Percentiles rank a stretch among this genome's conserved stretches.
These are phyloP conservation scores for Tetramorium bicarinatum DNA, from an alignment of 2,888 invertebrate genomes.

Conservation along the genomic window DNA sequence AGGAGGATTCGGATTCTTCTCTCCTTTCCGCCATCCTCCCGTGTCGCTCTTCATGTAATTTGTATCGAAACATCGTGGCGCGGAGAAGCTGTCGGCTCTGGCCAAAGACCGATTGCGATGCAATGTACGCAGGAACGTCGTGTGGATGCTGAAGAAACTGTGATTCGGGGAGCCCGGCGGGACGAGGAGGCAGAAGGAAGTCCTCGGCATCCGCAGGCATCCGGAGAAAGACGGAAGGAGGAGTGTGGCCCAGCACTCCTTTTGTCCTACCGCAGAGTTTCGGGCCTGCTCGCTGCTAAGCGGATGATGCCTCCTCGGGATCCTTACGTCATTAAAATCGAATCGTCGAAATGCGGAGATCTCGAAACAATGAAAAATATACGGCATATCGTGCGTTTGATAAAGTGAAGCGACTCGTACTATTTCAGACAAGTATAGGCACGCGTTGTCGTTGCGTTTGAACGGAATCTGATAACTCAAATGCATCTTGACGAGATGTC, in stretches of 20 bases:
- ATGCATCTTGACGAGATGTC: too few species aligned
- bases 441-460: not conserved
- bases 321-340: conserved; percentile 11
- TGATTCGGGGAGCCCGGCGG: conserved; percentile 66
- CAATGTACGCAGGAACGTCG: conserved; percentile 67
- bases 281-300: not conserved
- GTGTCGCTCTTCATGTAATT: conserved; percentile 84
- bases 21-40: conserved; percentile 51
- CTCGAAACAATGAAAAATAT: not conserved
- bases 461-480: not conserved
- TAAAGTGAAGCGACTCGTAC: not conserved
- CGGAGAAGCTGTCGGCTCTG: conserved; percentile 80
- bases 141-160: conserved; percentile 68
- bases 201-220: conserved; percentile 65
- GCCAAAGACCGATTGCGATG: conserved; percentile 81
- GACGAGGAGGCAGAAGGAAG: conserved; percentile 66
- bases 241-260: conserved; percentile 48
- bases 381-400: not conserved
- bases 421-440: not conserved
- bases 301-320: not conserved
- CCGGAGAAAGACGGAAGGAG: conserved; percentile 68
- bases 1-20: conserved; percentile 33
- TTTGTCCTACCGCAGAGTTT: conserved; percentile 50
- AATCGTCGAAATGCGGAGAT: conserved; percentile 13
- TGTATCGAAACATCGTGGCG: conserved; percentile 84